These are phyloP conservation scores for Nomia melanderi DNA, from an alignment of 1,140 invertebrate species.

Conservation along the genomic window DNA sequence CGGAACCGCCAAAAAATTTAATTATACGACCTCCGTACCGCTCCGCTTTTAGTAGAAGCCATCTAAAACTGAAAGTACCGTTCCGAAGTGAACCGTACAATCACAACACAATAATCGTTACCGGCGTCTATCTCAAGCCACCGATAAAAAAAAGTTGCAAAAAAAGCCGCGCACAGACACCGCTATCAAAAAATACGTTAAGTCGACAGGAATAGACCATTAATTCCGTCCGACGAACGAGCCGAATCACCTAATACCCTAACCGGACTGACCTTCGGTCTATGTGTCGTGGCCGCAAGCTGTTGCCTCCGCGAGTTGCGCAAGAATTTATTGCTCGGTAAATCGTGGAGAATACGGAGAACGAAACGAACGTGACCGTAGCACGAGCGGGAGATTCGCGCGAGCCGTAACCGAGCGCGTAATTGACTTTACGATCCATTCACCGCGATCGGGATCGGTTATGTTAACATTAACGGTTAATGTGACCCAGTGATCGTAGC, in stretches of 20 bases:
- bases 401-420: conserved; percentile 34
- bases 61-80: background rate
- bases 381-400: conserved; percentile 21
- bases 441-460: conserved; percentile 54
- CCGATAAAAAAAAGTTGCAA: background rate
- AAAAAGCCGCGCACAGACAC: background rate
- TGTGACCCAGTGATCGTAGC: conserved; percentile 40
- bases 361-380: conserved; percentile 8
- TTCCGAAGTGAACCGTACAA: background rate
- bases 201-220: background rate
- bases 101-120: background rate
- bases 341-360: conserved; percentile 44
- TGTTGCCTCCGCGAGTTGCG: conserved; percentile 4
- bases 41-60: background rate
- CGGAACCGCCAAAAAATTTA: background rate
- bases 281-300: background rate
- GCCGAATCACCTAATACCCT: background rate
- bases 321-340: conserved; percentile 44
- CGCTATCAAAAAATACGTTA: background rate
- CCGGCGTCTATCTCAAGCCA: background rate
- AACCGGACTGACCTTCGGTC: conserved; percentile 1
- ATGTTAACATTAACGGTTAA: conserved; percentile 65
- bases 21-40: background rate
- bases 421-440: conserved; percentile 65
- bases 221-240: background rate